These are phyloP conservation scores for Drosophila eohydei DNA, from an alignment of 2,888 invertebrate species.

Conservation along the genomic window DNA sequence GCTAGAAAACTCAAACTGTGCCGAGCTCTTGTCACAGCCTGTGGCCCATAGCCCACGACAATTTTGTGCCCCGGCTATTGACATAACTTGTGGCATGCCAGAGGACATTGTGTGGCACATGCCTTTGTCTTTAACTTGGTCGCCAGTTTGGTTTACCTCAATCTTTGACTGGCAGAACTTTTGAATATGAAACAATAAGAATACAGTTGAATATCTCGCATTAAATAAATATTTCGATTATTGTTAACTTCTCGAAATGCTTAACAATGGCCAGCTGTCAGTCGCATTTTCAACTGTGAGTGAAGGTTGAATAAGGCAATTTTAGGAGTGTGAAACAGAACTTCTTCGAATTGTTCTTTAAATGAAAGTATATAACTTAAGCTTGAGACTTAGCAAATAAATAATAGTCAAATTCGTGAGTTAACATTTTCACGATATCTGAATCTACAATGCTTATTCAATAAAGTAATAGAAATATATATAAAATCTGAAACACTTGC, in stretches of 20 bases:
- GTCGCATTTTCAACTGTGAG: constrained; percentile 5
- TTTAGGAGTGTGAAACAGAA: not conserved
- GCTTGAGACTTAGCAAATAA: not conserved
- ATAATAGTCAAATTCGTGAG: too few species aligned
- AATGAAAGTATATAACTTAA: not conserved
- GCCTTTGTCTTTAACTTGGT: constrained; percentile 70
- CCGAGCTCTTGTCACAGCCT: constrained; percentile 23
- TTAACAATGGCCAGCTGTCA: constrained; percentile 16
- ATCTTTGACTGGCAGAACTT: constrained; percentile 21
- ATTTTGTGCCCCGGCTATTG: constrained; percentile 37
- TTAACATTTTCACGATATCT: too few species aligned
- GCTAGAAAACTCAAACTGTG: constrained; percentile 43
- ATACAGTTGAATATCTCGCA: not conserved
- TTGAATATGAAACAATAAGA: constrained; percentile 6
- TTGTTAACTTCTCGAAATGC: constrained; percentile 23
- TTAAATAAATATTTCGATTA: not conserved
- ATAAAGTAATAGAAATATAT: too few species aligned
- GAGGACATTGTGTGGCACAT: constrained; percentile 54
- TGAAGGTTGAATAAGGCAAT: not conserved
- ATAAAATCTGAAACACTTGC: not conserved
- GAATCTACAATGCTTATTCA: too few species aligned
- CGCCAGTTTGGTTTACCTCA: constrained; percentile 27
- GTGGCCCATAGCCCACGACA: constrained; percentile 15
- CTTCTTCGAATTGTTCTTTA: not conserved
- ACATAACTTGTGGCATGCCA: constrained; percentile 57